These are phyloP conservation scores for Engraulis encrasicolus DNA, from an alignment of 2,113 vertebrate species.

Conservation along the genomic window DNA sequence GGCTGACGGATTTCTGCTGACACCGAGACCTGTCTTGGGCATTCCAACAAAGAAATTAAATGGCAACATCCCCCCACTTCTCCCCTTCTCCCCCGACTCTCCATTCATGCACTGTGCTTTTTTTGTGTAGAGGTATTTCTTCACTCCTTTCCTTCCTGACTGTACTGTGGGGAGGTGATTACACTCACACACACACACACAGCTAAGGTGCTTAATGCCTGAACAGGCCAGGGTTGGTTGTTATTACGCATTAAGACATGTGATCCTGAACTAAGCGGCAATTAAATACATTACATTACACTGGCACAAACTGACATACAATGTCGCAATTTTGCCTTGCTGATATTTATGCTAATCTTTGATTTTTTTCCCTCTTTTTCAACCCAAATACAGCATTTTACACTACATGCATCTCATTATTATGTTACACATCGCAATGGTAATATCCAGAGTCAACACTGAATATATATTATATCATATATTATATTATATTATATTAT, in stretches of 20 bases:
- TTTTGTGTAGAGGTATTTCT: too few species aligned
- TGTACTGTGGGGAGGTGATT: background rate
- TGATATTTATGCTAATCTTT: background rate
- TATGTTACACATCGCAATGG: too few species aligned
- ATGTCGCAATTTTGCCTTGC: background rate
- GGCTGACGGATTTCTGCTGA: slow-evolving; percentile 75
- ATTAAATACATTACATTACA: background rate
- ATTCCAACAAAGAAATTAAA: slow-evolving; percentile 77
- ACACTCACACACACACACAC: too few species aligned
- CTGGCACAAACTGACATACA: background rate
- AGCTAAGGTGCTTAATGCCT: background rate
- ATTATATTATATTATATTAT: background rate
- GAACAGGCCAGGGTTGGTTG: background rate
- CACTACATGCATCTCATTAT: too few species aligned
- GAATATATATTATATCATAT: background rate
- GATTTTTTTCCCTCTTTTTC: too few species aligned
- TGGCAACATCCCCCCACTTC: slow-evolving; percentile 65
- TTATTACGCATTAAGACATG: too few species aligned
- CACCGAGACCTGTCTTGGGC: slow-evolving; percentile 64
- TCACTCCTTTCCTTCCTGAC: too few species aligned
- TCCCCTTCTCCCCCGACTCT: too few species aligned
- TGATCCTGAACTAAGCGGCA: too few species aligned
- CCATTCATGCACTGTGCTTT: slow-evolving; percentile 1
- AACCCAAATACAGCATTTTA: too few species aligned
- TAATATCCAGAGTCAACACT: too few species aligned